These are phyloP conservation scores for Mactromeris polynyma DNA, from an alignment of 2,888 invertebrate species.

Conservation along the genomic window DNA sequence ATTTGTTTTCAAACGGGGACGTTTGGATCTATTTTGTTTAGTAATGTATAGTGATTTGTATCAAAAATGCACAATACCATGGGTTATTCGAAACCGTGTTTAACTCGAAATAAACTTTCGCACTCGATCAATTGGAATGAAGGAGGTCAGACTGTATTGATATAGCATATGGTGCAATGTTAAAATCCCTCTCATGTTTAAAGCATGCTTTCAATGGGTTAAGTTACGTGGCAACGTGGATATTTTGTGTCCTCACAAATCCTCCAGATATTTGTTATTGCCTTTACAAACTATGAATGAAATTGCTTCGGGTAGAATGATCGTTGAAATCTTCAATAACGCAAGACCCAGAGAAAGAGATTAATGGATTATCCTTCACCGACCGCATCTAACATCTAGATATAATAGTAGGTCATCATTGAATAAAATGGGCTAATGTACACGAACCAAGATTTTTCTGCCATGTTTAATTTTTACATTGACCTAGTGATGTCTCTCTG, in stretches of 20 bases:
- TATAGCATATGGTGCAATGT: too few relatives aligned
- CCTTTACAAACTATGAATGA: background rate
- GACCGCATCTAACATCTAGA: background rate
- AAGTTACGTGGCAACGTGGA: background rate
- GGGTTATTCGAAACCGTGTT: too few relatives aligned
- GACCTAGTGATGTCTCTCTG: background rate
- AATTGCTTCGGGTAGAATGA: background rate
- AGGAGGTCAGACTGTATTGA: too few relatives aligned
- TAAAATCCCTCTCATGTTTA: background rate
- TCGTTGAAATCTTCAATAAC: background rate
- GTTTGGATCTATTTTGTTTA: too few relatives aligned
- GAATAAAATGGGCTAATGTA: background rate
- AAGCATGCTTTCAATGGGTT: background rate
- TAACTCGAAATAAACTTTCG: too few relatives aligned
- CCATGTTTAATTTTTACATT: background rate
- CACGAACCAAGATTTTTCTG: background rate
- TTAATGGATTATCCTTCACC: background rate
- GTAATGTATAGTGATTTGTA: too few relatives aligned
- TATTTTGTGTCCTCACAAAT: background rate
- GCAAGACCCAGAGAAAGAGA: background rate
- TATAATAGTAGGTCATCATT: background rate
- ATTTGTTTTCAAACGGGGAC: too few relatives aligned
- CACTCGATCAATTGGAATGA: too few relatives aligned
- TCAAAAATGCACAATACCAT: too few relatives aligned
- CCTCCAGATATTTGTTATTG: background rate